Evolutionary conservation across 2,113 vertebrate species (phyloP).

Genomic region (Ondatra zibethicus): DNA sequence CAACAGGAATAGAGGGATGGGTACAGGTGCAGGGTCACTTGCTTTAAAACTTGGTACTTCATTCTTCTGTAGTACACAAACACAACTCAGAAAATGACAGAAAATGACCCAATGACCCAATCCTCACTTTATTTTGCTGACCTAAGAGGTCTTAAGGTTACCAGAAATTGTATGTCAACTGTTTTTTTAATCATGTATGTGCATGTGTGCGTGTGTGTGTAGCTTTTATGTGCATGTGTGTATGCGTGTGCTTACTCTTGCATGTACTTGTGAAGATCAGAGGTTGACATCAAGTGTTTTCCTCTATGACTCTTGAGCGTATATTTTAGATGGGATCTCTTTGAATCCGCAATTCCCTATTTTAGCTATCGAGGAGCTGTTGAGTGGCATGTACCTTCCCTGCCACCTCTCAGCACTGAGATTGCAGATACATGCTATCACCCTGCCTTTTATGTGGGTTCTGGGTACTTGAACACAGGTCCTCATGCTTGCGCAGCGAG

Average conservation of each 20-base stretch:
- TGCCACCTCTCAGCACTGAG: not conserved
- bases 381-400: too few relatives aligned
- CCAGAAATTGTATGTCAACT: not conserved
- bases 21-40: too few relatives aligned
- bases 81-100: not conserved
- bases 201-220: not conserved
- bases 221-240: not conserved
- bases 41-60: not conserved
- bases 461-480: not conserved
- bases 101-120: not conserved
- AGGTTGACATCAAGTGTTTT: not conserved
- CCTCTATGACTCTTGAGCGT: too few relatives aligned
- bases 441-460: not conserved
- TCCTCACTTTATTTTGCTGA: not conserved
- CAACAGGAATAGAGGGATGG: not conserved
- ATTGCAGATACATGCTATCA: too few relatives aligned
- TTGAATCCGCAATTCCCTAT: not conserved
- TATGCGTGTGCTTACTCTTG: not conserved
- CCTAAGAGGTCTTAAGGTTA: not conserved
- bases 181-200: not conserved
- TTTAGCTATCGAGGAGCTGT: not conserved
- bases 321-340: not conserved
- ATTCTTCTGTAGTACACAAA: not conserved
- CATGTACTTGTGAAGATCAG: not conserved
- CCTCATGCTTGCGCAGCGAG: rapidly evolving